phyloP scores from a whole-genome alignment of 1,140 invertebrate species.

The Zaprionus davidi region DNA sequence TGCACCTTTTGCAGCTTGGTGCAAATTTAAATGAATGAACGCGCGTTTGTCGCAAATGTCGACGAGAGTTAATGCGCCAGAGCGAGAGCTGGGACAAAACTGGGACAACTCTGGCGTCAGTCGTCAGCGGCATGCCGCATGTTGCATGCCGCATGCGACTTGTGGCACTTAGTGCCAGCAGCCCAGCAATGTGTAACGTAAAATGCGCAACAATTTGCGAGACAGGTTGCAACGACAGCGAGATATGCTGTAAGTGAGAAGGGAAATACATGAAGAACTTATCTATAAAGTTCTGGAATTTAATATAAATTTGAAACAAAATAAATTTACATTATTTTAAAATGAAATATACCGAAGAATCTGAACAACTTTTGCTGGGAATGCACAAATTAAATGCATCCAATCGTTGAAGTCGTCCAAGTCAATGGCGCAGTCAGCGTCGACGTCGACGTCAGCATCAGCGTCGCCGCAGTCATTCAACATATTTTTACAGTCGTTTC shows the following conservation, averaged over 20 bases:
- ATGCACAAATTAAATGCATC: conserved; percentile 43
- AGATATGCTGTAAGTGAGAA: neutral
- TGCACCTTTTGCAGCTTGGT: conserved; percentile 23
- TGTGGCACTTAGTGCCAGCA: conserved; percentile 41
- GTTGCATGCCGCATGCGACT: conserved; percentile 34
- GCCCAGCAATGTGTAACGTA: neutral
- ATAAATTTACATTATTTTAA: neutral
- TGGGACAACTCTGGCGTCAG: conserved; percentile 6
- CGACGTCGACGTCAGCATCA: conserved; percentile 18
- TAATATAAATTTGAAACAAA: neutral
- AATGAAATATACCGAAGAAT: neutral
- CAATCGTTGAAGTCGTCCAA: conserved; percentile 35
- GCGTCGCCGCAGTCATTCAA: conserved; percentile 67
- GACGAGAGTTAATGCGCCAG: conserved; percentile 1
- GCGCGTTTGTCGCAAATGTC: conserved; percentile 36
- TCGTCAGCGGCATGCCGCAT: conserved; percentile 11
- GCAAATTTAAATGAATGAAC: conserved; percentile 50
- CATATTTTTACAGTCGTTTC: conserved; percentile 78
- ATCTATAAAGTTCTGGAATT: no score
- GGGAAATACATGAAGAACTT: neutral
- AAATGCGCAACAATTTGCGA: neutral
- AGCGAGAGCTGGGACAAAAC: neutral
- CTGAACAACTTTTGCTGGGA: conserved; percentile 26
- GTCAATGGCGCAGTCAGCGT: conserved; percentile 24
- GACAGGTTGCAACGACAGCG: neutral